Conservation (phyloP, 1,140 invertebrate species). For the Diachasmimorpha longicaudata region DNA sequence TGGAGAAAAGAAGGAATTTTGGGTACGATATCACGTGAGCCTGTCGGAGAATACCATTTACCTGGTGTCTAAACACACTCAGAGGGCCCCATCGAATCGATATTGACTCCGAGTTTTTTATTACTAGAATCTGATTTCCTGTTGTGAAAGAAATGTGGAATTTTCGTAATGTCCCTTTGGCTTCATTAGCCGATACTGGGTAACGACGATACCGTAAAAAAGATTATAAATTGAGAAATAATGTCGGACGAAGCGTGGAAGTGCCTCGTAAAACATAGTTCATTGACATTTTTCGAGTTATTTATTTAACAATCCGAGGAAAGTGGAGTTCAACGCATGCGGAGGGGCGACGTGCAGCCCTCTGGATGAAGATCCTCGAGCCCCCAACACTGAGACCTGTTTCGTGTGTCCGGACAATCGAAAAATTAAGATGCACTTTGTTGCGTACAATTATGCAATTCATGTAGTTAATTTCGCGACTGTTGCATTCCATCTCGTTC, state of each 20-base stretch:
- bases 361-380: no score
- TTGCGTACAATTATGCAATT: conserved; percentile 37
- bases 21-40: conserved; percentile 9
- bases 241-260: neutral
- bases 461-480: conserved; percentile 37
- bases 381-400: neutral
- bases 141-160: neutral
- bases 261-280: neutral
- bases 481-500: conserved; percentile 36
- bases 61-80: neutral
- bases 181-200: neutral
- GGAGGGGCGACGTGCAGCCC: no score
- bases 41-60: neutral
- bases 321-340: no score
- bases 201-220: neutral
- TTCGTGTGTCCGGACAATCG: no score
- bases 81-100: neutral
- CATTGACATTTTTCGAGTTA: neutral
- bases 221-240: neutral
- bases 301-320: no score
- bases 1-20: conserved; percentile 30
- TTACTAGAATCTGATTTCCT: neutral
- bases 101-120: neutral
- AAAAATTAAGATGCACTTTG: conserved; percentile 33
- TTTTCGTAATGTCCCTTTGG: conserved; percentile 3